Conservation (phyloP, 2,888 invertebrate genomes). For the Schizaphis graminum region DNA sequence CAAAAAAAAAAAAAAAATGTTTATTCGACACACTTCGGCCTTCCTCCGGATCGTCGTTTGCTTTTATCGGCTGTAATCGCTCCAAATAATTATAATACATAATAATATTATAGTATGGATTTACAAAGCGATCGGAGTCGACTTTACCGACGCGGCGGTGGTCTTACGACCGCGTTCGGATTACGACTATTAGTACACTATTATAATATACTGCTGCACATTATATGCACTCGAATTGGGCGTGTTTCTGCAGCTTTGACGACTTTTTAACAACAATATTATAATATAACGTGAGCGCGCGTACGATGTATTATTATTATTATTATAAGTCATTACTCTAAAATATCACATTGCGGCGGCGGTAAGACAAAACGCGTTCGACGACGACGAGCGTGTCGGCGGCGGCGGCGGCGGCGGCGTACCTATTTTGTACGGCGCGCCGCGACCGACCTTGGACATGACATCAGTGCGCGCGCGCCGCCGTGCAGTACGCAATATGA, state of each 20-base stretch:
- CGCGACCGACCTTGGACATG: slow-evolving; percentile 51
- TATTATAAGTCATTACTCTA: not conserved
- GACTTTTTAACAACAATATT: not conserved
- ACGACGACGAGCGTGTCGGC: not conserved
- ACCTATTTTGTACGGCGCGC: not conserved
- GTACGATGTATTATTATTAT: not conserved
- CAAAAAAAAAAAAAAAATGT: not conserved
- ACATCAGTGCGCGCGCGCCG: slow-evolving; percentile 33
- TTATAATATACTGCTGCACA: too few species aligned
- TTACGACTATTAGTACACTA: too few species aligned
- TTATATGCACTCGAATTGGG: not conserved
- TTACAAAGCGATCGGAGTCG: not conserved
- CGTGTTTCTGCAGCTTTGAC: not conserved
- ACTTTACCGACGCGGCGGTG: not conserved
- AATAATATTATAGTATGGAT: too few species aligned
- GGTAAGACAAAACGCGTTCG: not conserved
- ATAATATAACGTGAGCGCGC: not conserved
- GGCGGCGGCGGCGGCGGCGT: not conserved
- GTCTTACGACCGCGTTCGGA: not conserved
- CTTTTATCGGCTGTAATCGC: not conserved
- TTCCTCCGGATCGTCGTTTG: not conserved
- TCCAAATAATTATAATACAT: too few species aligned
- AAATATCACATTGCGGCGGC: not conserved
- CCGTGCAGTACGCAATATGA: not conserved
- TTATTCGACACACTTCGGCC: not conserved